Evolutionary conservation across 2,113 vertebrate species (phyloP), one percentile per base, ranked within the genome.

Genomic region (Buteo buteo): DNA sequence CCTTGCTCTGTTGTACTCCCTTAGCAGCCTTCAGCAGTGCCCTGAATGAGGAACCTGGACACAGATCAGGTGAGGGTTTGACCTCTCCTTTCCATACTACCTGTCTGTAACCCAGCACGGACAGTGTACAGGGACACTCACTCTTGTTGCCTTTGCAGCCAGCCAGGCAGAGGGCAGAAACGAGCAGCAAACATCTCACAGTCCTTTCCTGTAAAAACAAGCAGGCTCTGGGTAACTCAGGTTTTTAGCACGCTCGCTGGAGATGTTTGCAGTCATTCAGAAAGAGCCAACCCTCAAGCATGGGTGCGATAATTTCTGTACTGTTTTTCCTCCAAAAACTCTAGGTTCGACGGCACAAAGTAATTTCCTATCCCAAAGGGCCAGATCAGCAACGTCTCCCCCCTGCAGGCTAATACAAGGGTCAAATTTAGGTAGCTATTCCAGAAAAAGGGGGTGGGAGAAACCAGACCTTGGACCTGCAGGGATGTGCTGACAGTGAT

Each of bases 191-290:
- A n/a, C 13, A 55, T 3, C 29, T 76, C 91, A 67, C 10, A 10
- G 29, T 57, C 61, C 80, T 66, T 36, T 95, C 92, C 97, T 97
- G 94, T 32, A 77, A 87, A 81, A 89, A 91, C 16, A 96, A 93
- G 59, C 42, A 87, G 59, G 42, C 11, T 82, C 55, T 57, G 44
- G 42, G 24, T 90, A 49, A 58, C 38, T 42, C 0, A 0, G 22
- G 31, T 58, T 82, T 91, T 31, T 26, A 54, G 36, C 19, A 20
- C 2, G 4, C 69, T 88, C 2, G 0, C 44, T 86, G 70, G 49
- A 57, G 19, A 32, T 18, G 31, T 29, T 19, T 19, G 19, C 65
- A 82, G 42, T 40, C 52, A 52, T 64, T 74, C 57, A 84, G 72
- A 79, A 92, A 50, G n/a, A 65, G 50, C 38, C 45, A 73, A n/a